Evolutionary conservation across 2,113 vertebrate species (phyloP), one percentile per base, ranked within the genome.

Genomic region (Phyllopteryx taeniolatus): DNA sequence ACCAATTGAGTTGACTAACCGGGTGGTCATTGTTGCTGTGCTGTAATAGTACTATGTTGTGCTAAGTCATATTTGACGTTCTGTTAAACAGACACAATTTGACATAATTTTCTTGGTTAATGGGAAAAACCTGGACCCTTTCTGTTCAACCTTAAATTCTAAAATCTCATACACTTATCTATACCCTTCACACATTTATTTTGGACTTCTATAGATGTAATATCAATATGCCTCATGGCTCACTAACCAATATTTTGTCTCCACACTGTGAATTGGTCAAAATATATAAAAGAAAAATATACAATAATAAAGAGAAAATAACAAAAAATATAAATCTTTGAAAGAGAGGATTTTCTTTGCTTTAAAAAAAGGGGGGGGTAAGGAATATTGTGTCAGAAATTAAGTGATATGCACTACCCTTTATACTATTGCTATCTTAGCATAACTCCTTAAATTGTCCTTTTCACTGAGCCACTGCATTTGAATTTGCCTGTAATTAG

Each of bases 1-100:
- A 86, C 86, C 87, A 87, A 85, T 77, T 63, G 67, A 72, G 59
- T 78, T 43, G 70, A 75, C 66, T 61, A 69, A 44, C 54, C 62
- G 63, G 14, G 46, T 60, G 44, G 57, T 61, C 56, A 61, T 64
- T 49, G 57, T 47, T 56, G 35, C 65, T 61, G 68, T 78, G 53
- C 22, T 69, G 13, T 8, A 54, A 2, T 46, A 51, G 0, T 27
- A 1, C 27, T 31, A 35, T 46, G 11, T 39, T 64, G 39, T 67
- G 42, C 66, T 54, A 43, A 68, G 64, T 70, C 54, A 59, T n/a
- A 59, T 72, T 78, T 76, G 35, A 43, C 8, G 8, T 62, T 8
- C 8, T 60, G 13, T 20, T 62, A 0, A 13, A 8, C n/a, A 0
- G 20, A 13, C 39, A 13, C 13, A 49, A 57, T 8, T 27, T 13